Percentiles rank a stretch among this genome's conserved stretches.
These are phyloP conservation scores for Nymphalis io DNA, from an alignment of 1,140 invertebrate species.

Conservation along the genomic window DNA sequence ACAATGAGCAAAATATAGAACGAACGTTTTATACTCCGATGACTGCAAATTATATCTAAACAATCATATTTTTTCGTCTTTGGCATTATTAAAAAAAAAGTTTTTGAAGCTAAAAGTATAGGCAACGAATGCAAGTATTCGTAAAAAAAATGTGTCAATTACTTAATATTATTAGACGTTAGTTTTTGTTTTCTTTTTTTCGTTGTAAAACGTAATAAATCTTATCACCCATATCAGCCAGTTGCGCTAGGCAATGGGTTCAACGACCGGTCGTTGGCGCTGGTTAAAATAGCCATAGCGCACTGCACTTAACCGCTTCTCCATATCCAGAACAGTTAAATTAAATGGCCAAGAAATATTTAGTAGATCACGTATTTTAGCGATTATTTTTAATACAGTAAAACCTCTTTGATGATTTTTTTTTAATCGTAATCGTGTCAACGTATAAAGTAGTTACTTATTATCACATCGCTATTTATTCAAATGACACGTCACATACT, in stretches of 20 bases:
- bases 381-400: too few relatives aligned
- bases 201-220: neutral
- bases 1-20: slow-evolving; percentile 14
- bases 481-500: too few relatives aligned
- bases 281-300: slow-evolving; percentile 56
- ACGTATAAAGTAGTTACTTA: too few relatives aligned
- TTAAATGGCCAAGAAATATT: neutral
- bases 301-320: slow-evolving; percentile 35
- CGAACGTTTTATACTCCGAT: slow-evolving; percentile 19
- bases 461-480: too few relatives aligned
- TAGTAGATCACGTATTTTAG: neutral
- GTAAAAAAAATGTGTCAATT: too few relatives aligned
- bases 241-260: slow-evolving; percentile 4
- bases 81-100: too few relatives aligned
- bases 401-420: too few relatives aligned
- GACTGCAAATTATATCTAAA: slow-evolving; percentile 11
- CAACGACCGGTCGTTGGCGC: slow-evolving; percentile 34
- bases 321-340: slow-evolving; percentile 18
- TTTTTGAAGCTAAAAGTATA: too few relatives aligned
- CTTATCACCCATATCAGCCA: neutral
- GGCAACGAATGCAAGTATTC: too few relatives aligned
- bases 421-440: too few relatives aligned
- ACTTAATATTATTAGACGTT: too few relatives aligned
- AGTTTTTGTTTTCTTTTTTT: neutral
- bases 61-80: neutral